These are phyloP conservation scores for Rhabdornis inornatus DNA, from an alignment of 2,113 vertebrate genomes.

Conservation along the genomic window DNA sequence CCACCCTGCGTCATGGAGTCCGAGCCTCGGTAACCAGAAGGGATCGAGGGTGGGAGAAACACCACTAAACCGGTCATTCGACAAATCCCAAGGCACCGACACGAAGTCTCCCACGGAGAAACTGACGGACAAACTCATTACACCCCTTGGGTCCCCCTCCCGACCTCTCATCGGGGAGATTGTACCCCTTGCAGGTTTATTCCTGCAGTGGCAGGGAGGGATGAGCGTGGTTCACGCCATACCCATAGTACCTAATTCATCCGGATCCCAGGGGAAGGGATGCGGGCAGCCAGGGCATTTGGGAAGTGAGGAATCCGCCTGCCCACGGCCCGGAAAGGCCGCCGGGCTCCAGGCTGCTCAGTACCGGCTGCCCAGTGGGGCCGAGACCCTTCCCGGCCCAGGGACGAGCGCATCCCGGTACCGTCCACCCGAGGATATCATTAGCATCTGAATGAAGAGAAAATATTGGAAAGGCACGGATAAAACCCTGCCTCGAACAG, in stretches of 20 bases:
- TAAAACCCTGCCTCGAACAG: too few species aligned
- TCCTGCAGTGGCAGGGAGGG: background rate
- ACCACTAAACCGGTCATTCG: background rate
- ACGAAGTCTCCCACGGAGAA: background rate
- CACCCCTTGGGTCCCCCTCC: background rate
- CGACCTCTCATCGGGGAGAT: background rate
- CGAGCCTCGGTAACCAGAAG: background rate
- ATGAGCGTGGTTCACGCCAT: background rate
- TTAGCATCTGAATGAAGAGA: background rate
- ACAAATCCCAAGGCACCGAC: background rate
- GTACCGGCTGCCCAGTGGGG: background rate
- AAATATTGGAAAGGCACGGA: background rate
- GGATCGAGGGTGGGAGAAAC: background rate
- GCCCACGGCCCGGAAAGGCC: background rate
- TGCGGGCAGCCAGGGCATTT: background rate
- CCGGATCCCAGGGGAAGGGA: background rate
- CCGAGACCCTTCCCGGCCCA: background rate
- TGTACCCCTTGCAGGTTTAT: background rate
- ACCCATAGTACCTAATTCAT: background rate
- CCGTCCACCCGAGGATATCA: background rate
- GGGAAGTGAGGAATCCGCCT: background rate
- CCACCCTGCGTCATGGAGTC: background rate
- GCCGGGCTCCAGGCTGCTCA: background rate
- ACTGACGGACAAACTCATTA: background rate
- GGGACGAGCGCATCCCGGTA: background rate